Evolutionary conservation across 2,113 vertebrate species (phyloP).

Genomic region (Chaetorhynchus papuensis): DNA sequence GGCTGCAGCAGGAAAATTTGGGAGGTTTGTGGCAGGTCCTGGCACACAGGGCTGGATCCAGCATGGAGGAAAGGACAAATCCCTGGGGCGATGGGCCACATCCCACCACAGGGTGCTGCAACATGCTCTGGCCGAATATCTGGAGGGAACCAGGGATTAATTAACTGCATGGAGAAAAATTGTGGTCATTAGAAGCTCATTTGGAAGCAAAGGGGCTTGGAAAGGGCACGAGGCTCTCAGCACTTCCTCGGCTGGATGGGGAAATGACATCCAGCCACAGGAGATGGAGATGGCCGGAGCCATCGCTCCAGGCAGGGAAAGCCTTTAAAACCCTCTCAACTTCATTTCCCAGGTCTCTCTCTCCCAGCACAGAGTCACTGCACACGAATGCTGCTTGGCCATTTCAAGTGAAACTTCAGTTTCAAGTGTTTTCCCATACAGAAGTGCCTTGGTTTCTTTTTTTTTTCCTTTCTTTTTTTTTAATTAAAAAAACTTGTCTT

Average conservation of each 20-base stretch:
- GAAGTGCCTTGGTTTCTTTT: not conserved
- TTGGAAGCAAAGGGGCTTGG: not conserved
- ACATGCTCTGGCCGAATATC: not conserved
- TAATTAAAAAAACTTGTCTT: not conserved
- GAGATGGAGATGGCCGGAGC: fast-evolving
- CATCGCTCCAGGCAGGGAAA: not conserved
- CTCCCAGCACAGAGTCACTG: not conserved
- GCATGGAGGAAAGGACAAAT: fast-evolving
- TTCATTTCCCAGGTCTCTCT: not conserved
- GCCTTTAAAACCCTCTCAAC: not conserved
- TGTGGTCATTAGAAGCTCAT: not conserved
- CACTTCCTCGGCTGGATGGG: fast-evolving
- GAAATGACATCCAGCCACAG: fast-evolving
- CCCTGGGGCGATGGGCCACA: not conserved
- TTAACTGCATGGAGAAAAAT: not conserved
- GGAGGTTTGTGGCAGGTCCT: not conserved
- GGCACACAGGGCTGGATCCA: not conserved
- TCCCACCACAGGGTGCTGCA: not conserved
- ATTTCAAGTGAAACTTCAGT: not conserved
- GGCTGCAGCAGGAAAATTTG: not conserved
- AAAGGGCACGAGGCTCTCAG: not conserved
- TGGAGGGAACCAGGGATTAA: not conserved
- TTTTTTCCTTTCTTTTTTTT: not conserved
- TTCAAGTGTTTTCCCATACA: not conserved
- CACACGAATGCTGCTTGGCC: not conserved